Base-by-base conservation (phyloP, 1,140 invertebrate genomes). In the Olivierus martensii region DNA sequence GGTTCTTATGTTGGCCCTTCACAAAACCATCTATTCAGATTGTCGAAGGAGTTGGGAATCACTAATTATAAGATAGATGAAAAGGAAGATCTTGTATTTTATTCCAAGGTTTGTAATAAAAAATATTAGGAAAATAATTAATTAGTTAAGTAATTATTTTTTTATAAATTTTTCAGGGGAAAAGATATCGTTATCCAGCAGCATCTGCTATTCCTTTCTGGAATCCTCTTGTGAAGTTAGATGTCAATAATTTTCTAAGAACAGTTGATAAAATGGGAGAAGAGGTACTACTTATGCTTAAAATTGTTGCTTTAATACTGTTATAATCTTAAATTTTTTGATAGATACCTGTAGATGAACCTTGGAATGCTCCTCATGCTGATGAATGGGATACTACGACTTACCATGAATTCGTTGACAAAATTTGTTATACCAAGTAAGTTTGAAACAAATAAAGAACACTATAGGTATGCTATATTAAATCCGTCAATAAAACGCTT, bases 351-450 rank as follows among this genome's bases (percentile, higher is more conserved):
- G n/a, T 58, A 2, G 62, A 66, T 12, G 65, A 62, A 7, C 69
- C 69, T 4, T 70, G 69, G 69, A 62, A 63, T 28, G 65, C 67
- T 3, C 64, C 67, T 0, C 58, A 66, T 39, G 69, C 69, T 6
- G 55, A 64, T 22, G 63, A 68, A 56, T 70, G 68, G 68, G 69
- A 71, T 51, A 58, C 44, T 0, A 65, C 69, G 66, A 70, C 67
- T 3, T 56, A 65, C 45, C 55, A 66, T 51, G 60, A 69, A 35
- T 70, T 69, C 51, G 37, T 64, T 15, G 58, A 69, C 39, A 60
- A 65, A 60, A 51, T 62, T 47, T 57, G 63, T 7, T 68, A 62
- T 62, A 70, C 68, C 49, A 62, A 62, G 64, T 67, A 63, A 59
- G n/a, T 22, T 17, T n/a, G 22, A n/a, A n/a, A n/a, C n/a, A n/a